Evolutionary conservation across 2,113 vertebrate species (phyloP), one percentile per base, ranked within the genome.

Genomic region (Actenoides lindsayi): DNA sequence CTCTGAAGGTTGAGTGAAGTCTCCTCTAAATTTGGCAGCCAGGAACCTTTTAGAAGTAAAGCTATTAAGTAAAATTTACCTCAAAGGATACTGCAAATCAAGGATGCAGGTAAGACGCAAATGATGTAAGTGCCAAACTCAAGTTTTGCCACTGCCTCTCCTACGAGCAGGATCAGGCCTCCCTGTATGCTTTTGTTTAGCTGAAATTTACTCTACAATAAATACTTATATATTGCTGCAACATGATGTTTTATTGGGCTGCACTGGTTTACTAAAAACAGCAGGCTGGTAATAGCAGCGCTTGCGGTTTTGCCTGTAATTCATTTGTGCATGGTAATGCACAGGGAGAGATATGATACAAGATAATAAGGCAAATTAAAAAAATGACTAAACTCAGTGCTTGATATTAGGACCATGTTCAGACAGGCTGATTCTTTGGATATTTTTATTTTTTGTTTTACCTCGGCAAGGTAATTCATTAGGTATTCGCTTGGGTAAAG

Each of bases 161-260:
- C 83, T 74, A 4, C 0, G 11, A 42, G 87, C 80, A 91, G 80
- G 35, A 93, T 93, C 68, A 79, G 89, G 93, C 83, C 91, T 83
- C 91, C 82, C 79, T 44, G 80, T 17, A 80, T 31, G 77, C 76
- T 95, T 96, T 94, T 97, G 92, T 97, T 95, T 93, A 91, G 93
- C 91, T 93, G 94, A 96, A 98, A 96, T 98, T 96, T 94, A 97
- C 96, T 95, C 94, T 42, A 54, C 83, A 93, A 96, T 97, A 98
- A 98, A 98, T 97, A 97, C 91, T 91, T 97, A 91, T 94, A 80
- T 96, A 96, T 95, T 88, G 85, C 91, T 97, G 83, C 65, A 93
- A 97, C 96, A 94, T 69, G 91, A 97, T 94, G 96, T 96, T 98
- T 98, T 97, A 97, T 97, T 96, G 96, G 95, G 94, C 96, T 97